Percentiles rank a stretch among this genome's conserved stretches.
These are phyloP conservation scores for Columba livia DNA, from an alignment of 2,113 vertebrate species.

Conservation along the genomic window DNA sequence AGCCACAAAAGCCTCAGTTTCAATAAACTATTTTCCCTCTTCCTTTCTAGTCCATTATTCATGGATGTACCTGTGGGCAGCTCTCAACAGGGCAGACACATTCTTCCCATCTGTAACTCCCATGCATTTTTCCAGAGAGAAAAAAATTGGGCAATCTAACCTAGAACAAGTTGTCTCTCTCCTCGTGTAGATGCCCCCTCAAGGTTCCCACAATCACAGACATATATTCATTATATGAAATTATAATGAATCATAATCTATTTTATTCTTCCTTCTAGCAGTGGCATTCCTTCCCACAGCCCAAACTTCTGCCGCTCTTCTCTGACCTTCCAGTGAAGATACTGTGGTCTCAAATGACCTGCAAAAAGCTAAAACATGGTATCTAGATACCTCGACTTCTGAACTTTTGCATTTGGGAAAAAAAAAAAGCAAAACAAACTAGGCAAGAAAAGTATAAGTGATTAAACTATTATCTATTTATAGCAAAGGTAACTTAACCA, in stretches of 20 bases:
- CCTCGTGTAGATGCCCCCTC: neutral
- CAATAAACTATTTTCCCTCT: neutral
- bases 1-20: neutral
- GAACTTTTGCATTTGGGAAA: neutral
- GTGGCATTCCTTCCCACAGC: neutral
- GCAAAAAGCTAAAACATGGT: neutral
- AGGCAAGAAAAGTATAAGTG: neutral
- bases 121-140: neutral
- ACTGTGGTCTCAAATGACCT: neutral
- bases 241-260: neutral
- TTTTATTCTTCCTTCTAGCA: neutral
- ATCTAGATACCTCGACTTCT: neutral
- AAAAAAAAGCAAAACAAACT: neutral
- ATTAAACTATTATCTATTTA: neutral
- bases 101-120: neutral
- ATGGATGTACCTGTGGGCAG: neutral
- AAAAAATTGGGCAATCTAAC: neutral
- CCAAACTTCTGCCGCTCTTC: neutral
- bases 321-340: neutral
- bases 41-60: neutral
- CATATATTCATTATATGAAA: neutral
- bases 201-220: neutral
- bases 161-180: neutral
- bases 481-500: neutral
- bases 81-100: neutral